A percentile compares a stretch with the other conserved stretches of the same genome.
Conservation (phyloP, 2,113 vertebrate species). For the Calyptomena viridis region DNA sequence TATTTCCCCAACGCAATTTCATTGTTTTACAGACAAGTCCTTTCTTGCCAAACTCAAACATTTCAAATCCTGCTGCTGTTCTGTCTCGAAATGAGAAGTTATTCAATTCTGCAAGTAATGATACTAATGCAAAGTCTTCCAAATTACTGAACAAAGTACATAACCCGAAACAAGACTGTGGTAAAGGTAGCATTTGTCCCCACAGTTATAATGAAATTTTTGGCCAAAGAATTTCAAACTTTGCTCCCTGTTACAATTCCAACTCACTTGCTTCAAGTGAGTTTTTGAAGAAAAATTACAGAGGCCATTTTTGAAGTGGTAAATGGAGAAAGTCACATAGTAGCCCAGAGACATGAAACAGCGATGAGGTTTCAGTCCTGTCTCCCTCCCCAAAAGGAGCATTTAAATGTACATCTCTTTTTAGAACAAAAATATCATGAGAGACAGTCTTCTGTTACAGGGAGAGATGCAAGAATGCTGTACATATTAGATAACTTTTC, state of each 20-base stretch:
- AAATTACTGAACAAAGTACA: background rate
- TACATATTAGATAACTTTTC: background rate
- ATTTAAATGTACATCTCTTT: background rate
- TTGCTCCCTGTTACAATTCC: background rate
- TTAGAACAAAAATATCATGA: background rate
- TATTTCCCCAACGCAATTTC: slow-evolving; percentile 66
- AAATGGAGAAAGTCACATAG: background rate
- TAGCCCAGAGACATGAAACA: background rate
- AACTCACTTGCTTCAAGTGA: background rate
- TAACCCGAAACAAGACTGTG: background rate
- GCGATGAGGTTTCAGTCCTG: background rate
- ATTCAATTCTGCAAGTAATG: slow-evolving; percentile 14
- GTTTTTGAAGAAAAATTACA: background rate
- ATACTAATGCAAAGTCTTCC: background rate
- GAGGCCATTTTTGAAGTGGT: background rate
- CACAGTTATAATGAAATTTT: background rate
- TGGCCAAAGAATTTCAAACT: background rate
- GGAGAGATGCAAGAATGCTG: background rate
- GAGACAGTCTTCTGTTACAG: background rate
- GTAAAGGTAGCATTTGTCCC: background rate
- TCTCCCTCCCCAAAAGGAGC: background rate
- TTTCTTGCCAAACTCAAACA: slow-evolving; percentile 41
- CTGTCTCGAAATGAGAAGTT: slow-evolving; percentile 34
- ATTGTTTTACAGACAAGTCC: slow-evolving; percentile 62
- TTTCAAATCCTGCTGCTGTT: slow-evolving; percentile 25